These are phyloP conservation scores for Yponomeuta plumbellus DNA, from an alignment of 2,888 invertebrate species.

Conservation along the genomic window DNA sequence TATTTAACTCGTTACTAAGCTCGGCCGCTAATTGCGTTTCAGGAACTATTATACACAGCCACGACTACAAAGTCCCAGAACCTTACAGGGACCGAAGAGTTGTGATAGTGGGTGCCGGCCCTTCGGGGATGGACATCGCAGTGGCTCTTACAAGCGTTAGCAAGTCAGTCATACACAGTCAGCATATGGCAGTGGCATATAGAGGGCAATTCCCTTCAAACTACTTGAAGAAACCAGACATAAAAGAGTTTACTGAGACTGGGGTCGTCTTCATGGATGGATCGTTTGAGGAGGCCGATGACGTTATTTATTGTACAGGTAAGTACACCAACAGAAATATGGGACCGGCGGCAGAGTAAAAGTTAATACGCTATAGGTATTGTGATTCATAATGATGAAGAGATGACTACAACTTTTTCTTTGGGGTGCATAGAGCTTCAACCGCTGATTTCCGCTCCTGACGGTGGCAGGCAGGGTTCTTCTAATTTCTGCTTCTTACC, in stretches of 20 bases:
- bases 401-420: no score
- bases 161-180: conserved; percentile 66
- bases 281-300: conserved; percentile 76
- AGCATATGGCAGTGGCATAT: conserved; percentile 59
- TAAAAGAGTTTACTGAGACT: conserved; percentile 66
- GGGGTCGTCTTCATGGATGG: conserved; percentile 78
- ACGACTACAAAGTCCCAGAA: conserved; percentile 81
- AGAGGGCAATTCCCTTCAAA: conserved; percentile 61
- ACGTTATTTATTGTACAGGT: conserved; percentile 85
- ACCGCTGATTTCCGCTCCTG: no score
- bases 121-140: conserved; percentile 85
- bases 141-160: conserved; percentile 75
- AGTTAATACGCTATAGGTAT: no score
- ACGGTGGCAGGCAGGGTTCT: no score
- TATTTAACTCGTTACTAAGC: no score
- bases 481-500: no score
- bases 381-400: no score
- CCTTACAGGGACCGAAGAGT: conserved; percentile 76
- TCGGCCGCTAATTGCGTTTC: conserved; percentile 31
- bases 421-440: no score
- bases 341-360: no score
- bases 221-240: conserved; percentile 69
- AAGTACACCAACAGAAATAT: neutral
- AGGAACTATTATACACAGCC: conserved; percentile 82
- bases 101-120: conserved; percentile 81